Percentiles rank a stretch among this genome's conserved stretches.
phyloP scores from a whole-genome alignment of 2,888 invertebrate species.

The Eretmocerus hayati region DNA sequence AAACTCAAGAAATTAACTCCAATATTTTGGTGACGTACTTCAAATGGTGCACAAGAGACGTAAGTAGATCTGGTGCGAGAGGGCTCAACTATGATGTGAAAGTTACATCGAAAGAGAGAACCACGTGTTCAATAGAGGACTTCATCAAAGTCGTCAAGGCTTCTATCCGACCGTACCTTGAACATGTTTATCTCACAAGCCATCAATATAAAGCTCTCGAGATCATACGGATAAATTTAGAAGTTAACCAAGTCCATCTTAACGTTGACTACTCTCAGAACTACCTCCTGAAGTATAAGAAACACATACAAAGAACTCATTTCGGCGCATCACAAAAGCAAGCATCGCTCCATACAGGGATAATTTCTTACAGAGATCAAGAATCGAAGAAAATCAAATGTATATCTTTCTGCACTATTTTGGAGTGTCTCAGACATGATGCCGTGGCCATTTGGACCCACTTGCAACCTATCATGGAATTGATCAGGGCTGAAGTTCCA shows the following conservation, averaged over 20 bases:
- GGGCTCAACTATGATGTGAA: slow-evolving; percentile 12
- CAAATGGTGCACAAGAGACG: slow-evolving; percentile 7
- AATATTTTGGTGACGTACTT: slow-evolving; percentile 5
- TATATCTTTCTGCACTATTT: slow-evolving; percentile 10
- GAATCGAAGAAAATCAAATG: slow-evolving; percentile 1
- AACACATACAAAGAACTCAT: slow-evolving; percentile 13
- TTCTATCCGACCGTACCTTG: slow-evolving; percentile 4
- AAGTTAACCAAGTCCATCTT: slow-evolving; percentile 7
- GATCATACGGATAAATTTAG: slow-evolving; percentile 5
- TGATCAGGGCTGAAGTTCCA: slow-evolving; percentile 2
- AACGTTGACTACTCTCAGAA: slow-evolving; percentile 17
- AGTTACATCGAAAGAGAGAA: slow-evolving; percentile 8
- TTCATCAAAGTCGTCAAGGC: slow-evolving; percentile 5
- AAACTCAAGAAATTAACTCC: neutral
- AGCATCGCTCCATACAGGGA: slow-evolving; percentile 10
- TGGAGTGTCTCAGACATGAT: slow-evolving; percentile 11
- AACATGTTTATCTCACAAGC: slow-evolving; percentile 5
- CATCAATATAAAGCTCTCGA: slow-evolving; percentile 4
- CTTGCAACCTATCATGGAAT: slow-evolving; percentile 11
- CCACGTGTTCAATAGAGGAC: slow-evolving; percentile 3
- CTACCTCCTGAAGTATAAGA: slow-evolving; percentile 14
- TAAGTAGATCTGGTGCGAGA: slow-evolving; percentile 10
- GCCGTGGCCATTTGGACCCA: slow-evolving; percentile 14
- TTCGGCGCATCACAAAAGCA: slow-evolving; percentile 18
- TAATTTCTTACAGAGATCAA: slow-evolving; percentile 11